Evolutionary conservation across 2,113 vertebrate genomes (phyloP).

Genomic region (Semicossyphus pulcher): DNA sequence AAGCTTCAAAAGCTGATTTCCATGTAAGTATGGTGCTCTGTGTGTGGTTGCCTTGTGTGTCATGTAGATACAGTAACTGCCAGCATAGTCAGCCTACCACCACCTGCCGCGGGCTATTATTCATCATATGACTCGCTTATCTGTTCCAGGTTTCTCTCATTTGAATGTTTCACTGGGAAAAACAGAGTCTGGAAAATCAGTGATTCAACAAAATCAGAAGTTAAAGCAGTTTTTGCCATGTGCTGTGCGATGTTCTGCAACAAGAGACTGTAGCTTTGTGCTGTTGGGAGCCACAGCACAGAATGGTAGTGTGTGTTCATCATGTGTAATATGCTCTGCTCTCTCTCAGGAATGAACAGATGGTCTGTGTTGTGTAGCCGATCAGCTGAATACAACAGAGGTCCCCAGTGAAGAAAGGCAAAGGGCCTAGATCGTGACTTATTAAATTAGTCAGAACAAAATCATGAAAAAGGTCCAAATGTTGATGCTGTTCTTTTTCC

Average conservation of each 20-base stretch:
- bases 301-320: background rate
- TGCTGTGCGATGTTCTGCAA: no score
- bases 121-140: constrained; percentile 9
- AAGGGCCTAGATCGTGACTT: background rate
- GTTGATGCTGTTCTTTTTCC: background rate
- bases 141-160: background rate
- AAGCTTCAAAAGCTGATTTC: background rate
- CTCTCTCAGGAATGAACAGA: constrained; percentile 9
- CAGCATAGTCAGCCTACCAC: background rate
- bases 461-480: background rate
- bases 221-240: no score
- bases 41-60: background rate
- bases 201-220: background rate
- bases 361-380: background rate
- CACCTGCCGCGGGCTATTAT: constrained; percentile 10
- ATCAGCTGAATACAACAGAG: background rate
- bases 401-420: background rate
- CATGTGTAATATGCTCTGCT: background rate
- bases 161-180: background rate
- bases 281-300: background rate
- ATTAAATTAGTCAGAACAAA: background rate
- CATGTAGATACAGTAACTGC: background rate
- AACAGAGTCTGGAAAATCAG: background rate
- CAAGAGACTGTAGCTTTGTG: no score
- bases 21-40: background rate